A percentile compares a stretch with the other conserved stretches of the same genome.
These are phyloP conservation scores for Pandion haliaetus DNA, from an alignment of 2,113 vertebrate genomes.

Conservation along the genomic window DNA sequence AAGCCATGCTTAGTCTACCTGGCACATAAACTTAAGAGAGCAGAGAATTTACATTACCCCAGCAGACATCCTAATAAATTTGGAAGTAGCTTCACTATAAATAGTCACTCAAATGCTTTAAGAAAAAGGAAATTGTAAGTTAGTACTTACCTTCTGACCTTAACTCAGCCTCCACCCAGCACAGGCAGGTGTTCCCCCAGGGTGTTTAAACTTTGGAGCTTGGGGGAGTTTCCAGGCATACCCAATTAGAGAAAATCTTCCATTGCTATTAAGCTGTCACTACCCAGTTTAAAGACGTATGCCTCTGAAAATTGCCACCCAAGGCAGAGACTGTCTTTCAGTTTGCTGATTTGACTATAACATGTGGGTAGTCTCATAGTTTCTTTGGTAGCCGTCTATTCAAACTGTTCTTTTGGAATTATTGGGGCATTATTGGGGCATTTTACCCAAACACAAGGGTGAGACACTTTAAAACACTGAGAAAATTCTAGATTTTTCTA, in stretches of 20 bases:
- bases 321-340: not conserved
- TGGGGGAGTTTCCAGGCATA: not conserved
- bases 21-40: not conserved
- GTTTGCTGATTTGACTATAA: not conserved
- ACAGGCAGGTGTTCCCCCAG: rapidly evolving
- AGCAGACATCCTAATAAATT: not conserved
- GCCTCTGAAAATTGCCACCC: not conserved
- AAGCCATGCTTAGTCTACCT: not conserved
- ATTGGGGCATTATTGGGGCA: not conserved
- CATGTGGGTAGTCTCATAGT: not conserved
- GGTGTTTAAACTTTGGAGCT: not conserved
- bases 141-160: not conserved
- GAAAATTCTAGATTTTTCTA: not conserved
- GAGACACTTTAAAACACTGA: not conserved
- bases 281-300: not conserved
- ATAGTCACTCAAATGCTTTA: rapidly evolving
- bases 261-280: not conserved
- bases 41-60: not conserved
- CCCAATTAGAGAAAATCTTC: not conserved
- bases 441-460: not conserved
- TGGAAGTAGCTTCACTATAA: not conserved
- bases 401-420: not conserved
- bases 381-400: not conserved
- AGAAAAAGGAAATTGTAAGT: not conserved
- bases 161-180: not conserved